Conservation (phyloP, 1,140 invertebrate genomes). For the Caligus rogercresseyi region DNA sequence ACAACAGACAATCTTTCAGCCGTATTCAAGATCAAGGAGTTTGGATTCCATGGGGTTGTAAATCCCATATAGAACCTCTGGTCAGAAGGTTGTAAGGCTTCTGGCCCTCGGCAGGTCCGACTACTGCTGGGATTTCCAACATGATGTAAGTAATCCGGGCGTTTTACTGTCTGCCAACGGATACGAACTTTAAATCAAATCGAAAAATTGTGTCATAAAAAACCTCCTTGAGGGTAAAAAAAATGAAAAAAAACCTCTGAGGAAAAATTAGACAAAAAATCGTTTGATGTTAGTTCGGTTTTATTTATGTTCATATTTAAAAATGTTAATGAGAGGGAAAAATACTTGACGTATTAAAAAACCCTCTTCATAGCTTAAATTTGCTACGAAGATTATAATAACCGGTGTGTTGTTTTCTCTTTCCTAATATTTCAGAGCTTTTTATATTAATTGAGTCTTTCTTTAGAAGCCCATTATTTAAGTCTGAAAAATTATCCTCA, state of each 20-base stretch:
- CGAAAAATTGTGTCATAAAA: no score
- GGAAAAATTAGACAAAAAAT: not conserved
- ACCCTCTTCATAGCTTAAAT: not conserved
- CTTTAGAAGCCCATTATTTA: not conserved
- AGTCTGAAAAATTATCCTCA: not conserved
- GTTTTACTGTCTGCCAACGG: no score
- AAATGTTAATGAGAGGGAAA: not conserved
- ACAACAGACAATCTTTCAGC: not conserved
- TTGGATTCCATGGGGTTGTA: not conserved
- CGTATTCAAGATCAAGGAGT: not conserved
- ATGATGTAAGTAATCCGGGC: no score
- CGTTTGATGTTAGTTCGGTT: not conserved
- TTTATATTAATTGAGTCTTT: no score
- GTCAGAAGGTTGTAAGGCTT: not conserved
- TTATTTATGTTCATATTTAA: not conserved
- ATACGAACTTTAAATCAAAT: no score
- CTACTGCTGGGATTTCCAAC: not conserved
- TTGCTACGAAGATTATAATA: not conserved
- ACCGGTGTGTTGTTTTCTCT: not conserved
- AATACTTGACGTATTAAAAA: not conserved
- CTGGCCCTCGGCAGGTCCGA: not conserved
- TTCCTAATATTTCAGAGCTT: not conserved
- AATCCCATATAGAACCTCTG: not conserved
- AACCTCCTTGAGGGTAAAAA: no score
- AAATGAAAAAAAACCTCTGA: no score